Evolutionary conservation across 2,888 invertebrate genomes (phyloP).

Genomic region (Napeogenes inachia): DNA sequence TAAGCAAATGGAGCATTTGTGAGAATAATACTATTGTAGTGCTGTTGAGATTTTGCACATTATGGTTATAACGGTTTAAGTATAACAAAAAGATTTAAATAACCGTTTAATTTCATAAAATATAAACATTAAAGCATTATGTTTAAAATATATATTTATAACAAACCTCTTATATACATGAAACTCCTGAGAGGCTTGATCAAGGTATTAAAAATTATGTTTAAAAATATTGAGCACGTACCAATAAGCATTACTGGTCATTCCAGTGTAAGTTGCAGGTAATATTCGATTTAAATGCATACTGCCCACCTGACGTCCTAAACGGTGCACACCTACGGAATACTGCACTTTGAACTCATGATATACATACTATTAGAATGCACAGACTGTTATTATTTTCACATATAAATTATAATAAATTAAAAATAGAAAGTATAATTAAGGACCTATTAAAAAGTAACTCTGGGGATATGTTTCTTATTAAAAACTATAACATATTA

Average conservation of each 20-base stretch:
- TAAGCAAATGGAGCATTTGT: conserved; percentile 8
- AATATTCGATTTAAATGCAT: conserved; percentile 67
- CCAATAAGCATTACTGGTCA: conserved; percentile 22
- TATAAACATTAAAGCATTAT: too few species aligned
- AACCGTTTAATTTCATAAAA: too few species aligned
- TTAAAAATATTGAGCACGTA: conserved; percentile 13
- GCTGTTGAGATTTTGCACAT: not conserved
- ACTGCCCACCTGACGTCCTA: conserved; percentile 39
- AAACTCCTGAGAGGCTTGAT: not conserved
- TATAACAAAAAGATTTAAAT: not conserved
- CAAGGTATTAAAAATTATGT: conserved; percentile 6
- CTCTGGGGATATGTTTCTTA: too few species aligned
- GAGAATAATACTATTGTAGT: conserved; percentile 2
- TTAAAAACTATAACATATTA: too few species aligned
- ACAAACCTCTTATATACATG: too few species aligned
- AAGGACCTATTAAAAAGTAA: too few species aligned
- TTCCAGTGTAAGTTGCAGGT: conserved; percentile 39
- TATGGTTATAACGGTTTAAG: not conserved
- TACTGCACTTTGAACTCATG: conserved; percentile 18
- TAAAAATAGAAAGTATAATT: too few species aligned
- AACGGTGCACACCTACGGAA: conserved; percentile 11
- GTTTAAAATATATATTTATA: too few species aligned
- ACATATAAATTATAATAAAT: too few species aligned
- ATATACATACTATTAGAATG: conserved; percentile 2
- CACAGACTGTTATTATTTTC: not conserved